Evolutionary conservation across 2,113 vertebrate species (phyloP), one percentile per base, ranked within the genome.

Genomic region (Serilophus lunatus): DNA sequence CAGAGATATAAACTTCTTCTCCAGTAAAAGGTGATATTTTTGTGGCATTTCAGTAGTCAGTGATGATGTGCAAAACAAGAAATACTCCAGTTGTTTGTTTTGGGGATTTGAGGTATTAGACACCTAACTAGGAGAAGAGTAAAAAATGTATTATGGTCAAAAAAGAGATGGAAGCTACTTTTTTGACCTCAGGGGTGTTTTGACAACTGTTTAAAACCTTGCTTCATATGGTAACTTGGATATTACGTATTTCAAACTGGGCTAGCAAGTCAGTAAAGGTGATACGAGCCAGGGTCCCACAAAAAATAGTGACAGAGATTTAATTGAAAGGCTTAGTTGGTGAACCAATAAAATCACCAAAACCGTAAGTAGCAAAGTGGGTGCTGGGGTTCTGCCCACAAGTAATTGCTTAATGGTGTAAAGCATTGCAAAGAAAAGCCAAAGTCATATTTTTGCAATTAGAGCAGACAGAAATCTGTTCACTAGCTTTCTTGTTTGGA

Each of bases 371-470:
- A 96, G 96, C n/a, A 83, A 90, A 84, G 68, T 84, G 85, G 71
- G 91, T 82, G 65, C 88, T 95, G 70, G 92, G 60, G 53, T 95
- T 97, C 82, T 97, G 94, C 94, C 96, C 98, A 92, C 95, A 95
- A 97, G 94, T 95, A 96, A 96, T 96, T 97, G 84, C 88, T 97
- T 96, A 95, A 61, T 93, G 84, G 85, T 88, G 94, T 95, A 90
- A 94, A 96, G 76, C 61, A 63, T 94, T 91, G 63, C 49, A 50
- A 90, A 82, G 90, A 95, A 96, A 98, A 97, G 60, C 88, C 94
- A 75, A 91, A 47, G 26, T 96, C 91, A 89, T 97, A 94, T 95
- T 96, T 97, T 95, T 97, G 69, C 92, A 96, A 88, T 97, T 97
- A 96, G 82, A 91, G 82, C 80, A 94, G 96, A 95, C 88, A 93